These are phyloP conservation scores for Holacanthella duospinosa DNA, from an alignment of 2,888 invertebrate genomes.

Conservation along the genomic window DNA sequence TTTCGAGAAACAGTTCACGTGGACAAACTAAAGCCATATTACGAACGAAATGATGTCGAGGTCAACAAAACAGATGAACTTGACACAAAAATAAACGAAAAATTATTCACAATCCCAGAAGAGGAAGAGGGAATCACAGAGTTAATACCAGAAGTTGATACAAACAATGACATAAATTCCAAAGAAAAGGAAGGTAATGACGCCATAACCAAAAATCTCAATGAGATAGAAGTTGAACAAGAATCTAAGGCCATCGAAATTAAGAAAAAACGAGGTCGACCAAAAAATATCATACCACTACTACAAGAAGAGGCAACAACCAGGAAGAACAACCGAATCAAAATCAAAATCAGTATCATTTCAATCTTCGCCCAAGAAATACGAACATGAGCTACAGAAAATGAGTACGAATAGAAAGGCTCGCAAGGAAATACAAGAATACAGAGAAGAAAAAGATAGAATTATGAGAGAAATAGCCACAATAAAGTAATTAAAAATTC, in stretches of 20 bases:
- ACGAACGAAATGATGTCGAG: not conserved
- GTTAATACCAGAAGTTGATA: not conserved
- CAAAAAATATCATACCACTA: not conserved
- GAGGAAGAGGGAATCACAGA: not conserved
- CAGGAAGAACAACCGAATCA: not conserved
- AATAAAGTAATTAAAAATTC: not conserved
- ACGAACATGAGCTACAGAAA: not conserved
- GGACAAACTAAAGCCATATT: not conserved
- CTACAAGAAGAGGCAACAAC: not conserved
- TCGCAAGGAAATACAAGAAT: no score
- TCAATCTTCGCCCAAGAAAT: not conserved
- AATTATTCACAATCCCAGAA: not conserved
- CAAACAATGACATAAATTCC: no score
- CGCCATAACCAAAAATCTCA: no score
- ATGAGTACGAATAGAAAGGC: no score
- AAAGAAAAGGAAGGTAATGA: no score
- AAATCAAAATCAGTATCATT: not conserved
- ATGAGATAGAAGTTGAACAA: no score
- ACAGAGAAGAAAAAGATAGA: not conserved
- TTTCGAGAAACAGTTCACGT: not conserved
- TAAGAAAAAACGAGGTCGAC: no score
- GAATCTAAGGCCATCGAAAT: not conserved
- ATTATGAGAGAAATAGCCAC: not conserved
- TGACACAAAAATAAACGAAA: not conserved
- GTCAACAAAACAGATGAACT: not conserved